phyloP scores from a whole-genome alignment of 2,797 vertebrate genomes.

The Percopsis omiscomaycus region DNA sequence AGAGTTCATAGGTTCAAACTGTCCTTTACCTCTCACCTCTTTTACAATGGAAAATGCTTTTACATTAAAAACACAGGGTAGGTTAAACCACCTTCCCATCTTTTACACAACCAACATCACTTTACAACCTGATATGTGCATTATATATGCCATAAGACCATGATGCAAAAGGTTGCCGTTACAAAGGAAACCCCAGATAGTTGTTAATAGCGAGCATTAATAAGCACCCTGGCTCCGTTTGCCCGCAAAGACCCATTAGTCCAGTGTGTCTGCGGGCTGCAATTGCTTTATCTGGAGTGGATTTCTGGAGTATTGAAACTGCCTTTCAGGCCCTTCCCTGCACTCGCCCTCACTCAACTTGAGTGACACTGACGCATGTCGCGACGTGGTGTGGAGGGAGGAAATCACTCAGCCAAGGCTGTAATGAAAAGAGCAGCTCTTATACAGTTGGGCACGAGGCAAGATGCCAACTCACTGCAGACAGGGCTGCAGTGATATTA shows the following conservation, averaged over 20 bases:
- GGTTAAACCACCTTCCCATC: too few species aligned
- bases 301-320: constrained; percentile 42
- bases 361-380: constrained; percentile 53
- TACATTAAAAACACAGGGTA: too few species aligned
- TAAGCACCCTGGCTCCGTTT: constrained; percentile 30
- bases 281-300: constrained; percentile 63
- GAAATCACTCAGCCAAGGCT: constrained; percentile 46
- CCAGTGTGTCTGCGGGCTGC: constrained; percentile 38
- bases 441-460: constrained; percentile 37
- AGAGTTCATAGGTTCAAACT: too few species aligned
- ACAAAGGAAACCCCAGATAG: constrained; percentile 21
- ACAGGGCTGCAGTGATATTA: constrained; percentile 24
- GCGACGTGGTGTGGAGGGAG: constrained; percentile 39
- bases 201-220: constrained; percentile 51
- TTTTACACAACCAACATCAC: too few species aligned
- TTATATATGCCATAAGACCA: too few species aligned
- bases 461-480: constrained; percentile 20
- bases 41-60: too few species aligned
- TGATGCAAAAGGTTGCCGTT: too few species aligned
- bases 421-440: constrained; percentile 48
- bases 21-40: too few species aligned
- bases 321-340: constrained; percentile 43
- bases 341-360: constrained; percentile 38
- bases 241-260: constrained; percentile 41
- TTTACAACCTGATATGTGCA: too few species aligned